Percentiles rank a stretch among this genome's conserved stretches.
Conservation (phyloP, 2,113 vertebrate species). For the Seriola dumerili region DNA sequence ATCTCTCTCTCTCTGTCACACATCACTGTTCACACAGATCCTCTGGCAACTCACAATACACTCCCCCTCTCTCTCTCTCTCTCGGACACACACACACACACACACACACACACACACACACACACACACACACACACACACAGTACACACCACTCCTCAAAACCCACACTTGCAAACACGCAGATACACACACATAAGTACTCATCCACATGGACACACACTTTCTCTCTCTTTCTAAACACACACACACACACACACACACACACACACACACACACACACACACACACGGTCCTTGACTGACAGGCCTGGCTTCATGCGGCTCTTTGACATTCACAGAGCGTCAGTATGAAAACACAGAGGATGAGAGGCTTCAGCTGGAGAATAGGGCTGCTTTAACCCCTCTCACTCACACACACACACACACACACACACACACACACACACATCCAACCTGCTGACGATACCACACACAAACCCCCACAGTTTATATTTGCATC, state of each 20-base stretch:
- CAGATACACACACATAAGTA: slow-evolving; percentile 29
- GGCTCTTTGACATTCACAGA: slow-evolving; percentile 67
- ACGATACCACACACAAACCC: slow-evolving; percentile 12
- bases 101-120: slow-evolving; percentile 17
- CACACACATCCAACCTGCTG: slow-evolving; percentile 20
- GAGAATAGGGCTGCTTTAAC: slow-evolving; percentile 45
- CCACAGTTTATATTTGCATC: slow-evolving; percentile 15
- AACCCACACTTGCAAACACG: slow-evolving; percentile 22
- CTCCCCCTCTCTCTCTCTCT: slow-evolving; percentile 1
- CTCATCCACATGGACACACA: background rate
- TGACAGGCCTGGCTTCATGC: slow-evolving; percentile 47
- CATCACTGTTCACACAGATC: slow-evolving; percentile 70
- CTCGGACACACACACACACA: slow-evolving; percentile 28
- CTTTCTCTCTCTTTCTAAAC: slow-evolving; percentile 1
- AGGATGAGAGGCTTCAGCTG: slow-evolving; percentile 63
- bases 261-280: slow-evolving; percentile 11
- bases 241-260: slow-evolving; percentile 4
- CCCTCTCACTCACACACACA: slow-evolving; percentile 13
- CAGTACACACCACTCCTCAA: background rate
- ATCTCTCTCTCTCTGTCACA: slow-evolving; percentile 69
- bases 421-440: slow-evolving; percentile 13
- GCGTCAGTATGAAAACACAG: slow-evolving; percentile 61
- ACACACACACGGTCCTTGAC: slow-evolving; percentile 23
- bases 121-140: slow-evolving; percentile 23
- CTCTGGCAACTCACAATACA: slow-evolving; percentile 55